A percentile compares a stretch with the other conserved stretches of the same genome.
Evolutionary conservation across 1,140 invertebrate species (phyloP).

Genomic region (Hyles euphorbiae): DNA sequence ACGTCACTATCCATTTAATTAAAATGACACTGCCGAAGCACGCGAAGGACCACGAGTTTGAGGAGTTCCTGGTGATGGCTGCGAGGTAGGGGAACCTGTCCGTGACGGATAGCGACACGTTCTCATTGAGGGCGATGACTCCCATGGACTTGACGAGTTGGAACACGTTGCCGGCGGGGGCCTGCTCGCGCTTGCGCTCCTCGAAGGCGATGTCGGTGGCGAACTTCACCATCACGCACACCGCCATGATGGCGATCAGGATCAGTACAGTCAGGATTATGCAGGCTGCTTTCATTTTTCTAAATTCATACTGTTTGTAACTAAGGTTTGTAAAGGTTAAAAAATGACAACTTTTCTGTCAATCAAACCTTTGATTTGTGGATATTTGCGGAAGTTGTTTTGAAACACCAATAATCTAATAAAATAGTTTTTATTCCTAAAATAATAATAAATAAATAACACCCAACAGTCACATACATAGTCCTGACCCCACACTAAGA

Average conservation of each 20-base stretch:
- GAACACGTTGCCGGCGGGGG: constrained; percentile 24
- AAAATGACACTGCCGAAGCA: constrained; percentile 57
- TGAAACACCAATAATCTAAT: too few relatives aligned
- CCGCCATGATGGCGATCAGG: constrained; percentile 49
- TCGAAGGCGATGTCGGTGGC: constrained; percentile 58
- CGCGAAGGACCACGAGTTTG: constrained; percentile 37
- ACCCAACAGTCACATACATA: too few relatives aligned
- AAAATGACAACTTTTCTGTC: too few relatives aligned
- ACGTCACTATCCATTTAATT: constrained; percentile 51
- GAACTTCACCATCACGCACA: constrained; percentile 65
- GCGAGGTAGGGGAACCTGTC: constrained; percentile 19
- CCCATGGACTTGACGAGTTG: constrained; percentile 26
- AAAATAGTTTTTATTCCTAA: too few relatives aligned
- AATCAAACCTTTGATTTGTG: too few relatives aligned
- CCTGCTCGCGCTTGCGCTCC: constrained; percentile 41
- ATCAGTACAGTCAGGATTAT: constrained; percentile 47
- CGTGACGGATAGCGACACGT: not conserved
- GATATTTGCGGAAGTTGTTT: too few relatives aligned
- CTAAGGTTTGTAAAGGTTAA: too few relatives aligned
- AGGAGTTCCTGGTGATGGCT: constrained; percentile 33
- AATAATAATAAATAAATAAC: too few relatives aligned
- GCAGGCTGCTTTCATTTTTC: constrained; percentile 51
- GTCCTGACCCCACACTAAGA: too few relatives aligned
- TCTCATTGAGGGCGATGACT: constrained; percentile 4
- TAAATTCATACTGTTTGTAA: not conserved